Conservation (phyloP, 2,113 vertebrate species). For the Myrmecobius fasciatus region DNA sequence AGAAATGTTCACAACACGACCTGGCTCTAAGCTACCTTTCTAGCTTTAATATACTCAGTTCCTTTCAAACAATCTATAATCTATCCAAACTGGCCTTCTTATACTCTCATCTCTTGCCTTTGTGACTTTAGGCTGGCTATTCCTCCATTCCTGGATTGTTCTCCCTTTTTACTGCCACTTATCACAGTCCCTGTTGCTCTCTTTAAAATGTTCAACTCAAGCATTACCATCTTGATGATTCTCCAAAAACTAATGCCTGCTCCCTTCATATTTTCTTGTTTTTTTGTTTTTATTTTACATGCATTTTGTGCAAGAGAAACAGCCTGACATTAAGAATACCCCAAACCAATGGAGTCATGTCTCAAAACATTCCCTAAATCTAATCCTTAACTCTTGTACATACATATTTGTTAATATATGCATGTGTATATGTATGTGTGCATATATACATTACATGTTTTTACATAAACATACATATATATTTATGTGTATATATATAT, state of each 20-base stretch:
- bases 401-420: not conserved
- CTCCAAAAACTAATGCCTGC: not conserved
- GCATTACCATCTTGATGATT: not conserved
- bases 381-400: not conserved
- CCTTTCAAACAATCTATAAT: not conserved
- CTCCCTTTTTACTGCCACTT: not conserved
- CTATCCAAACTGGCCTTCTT: not conserved
- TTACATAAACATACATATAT: not conserved
- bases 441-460: too few species aligned
- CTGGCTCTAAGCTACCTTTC: not conserved
- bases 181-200: not conserved
- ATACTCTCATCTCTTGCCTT: not conserved
- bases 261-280: not conserved
- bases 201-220: not conserved
- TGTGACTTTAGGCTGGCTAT: not conserved
- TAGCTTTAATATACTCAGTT: not conserved
- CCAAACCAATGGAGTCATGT: not conserved
- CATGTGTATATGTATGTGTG: too few species aligned
- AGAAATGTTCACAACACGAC: not conserved
- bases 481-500: not conserved
- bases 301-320: not conserved
- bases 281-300: not conserved
- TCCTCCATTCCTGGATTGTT: not conserved
- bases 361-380: not conserved
- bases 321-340: not conserved